A percentile compares a stretch with the other conserved stretches of the same genome.
Evolutionary conservation across 2,797 vertebrate species (phyloP).

Genomic region (Australoheros facetus): DNA sequence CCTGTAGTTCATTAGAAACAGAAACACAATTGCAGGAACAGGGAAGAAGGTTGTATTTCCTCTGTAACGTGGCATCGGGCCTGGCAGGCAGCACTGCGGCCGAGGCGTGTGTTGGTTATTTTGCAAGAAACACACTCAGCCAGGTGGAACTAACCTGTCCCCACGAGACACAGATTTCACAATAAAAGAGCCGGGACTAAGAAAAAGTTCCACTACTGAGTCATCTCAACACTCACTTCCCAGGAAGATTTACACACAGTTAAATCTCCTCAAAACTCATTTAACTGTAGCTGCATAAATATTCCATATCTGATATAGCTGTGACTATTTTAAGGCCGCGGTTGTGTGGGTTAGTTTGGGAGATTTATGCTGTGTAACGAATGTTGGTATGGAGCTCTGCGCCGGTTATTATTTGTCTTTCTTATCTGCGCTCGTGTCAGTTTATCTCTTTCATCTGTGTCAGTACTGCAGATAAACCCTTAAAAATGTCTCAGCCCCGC

Average conservation of each 20-base stretch:
- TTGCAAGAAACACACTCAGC: conserved; percentile 38
- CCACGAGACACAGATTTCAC: conserved; percentile 35
- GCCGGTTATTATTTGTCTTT: not conserved
- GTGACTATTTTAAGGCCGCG: not conserved
- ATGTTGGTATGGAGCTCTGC: not conserved
- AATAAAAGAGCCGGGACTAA: conserved; percentile 15
- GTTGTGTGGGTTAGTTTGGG: not conserved
- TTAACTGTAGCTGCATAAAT: not conserved
- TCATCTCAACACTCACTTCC: conserved; percentile 4
- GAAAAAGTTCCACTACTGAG: not conserved
- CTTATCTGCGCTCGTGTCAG: not conserved
- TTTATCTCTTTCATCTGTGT: not conserved
- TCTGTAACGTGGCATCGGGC: not conserved
- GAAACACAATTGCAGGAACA: conserved; percentile 1
- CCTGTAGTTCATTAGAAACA: not conserved
- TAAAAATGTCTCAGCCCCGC: not conserved
- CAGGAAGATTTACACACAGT: not conserved
- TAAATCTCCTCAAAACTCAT: not conserved
- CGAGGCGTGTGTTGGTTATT: conserved; percentile 18
- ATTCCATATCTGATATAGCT: not conserved
- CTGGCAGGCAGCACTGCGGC: conserved; percentile 3
- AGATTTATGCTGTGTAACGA: not conserved
- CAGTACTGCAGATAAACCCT: not conserved
- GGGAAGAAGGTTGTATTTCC: not conserved
- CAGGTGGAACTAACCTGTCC: conserved; percentile 44